Base-by-base conservation (phyloP, 30 jellyfish, hydroid and myxozoan genomes). In the Kudoa iwatai region DNA sequence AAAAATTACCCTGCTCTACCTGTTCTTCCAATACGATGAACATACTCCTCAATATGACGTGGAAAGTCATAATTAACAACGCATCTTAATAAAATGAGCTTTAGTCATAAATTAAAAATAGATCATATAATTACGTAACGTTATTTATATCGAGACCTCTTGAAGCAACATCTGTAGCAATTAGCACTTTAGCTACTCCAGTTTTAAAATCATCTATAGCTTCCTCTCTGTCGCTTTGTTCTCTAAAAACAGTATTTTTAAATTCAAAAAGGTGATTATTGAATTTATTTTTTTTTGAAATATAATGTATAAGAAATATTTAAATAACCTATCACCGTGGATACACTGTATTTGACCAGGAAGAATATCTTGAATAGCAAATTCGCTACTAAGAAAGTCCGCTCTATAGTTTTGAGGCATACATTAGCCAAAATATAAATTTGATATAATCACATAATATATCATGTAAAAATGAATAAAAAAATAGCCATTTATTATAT, bases 151-250 rank as follows among this genome's bases (percentile, higher is more conserved):
- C 94, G 49, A 74, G 50, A 16, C 94, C 94, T 23, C 94, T 59
- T 33, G 94, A 74, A 0, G 94, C 94, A 4, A 74, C 94, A 52
- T 74, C 94, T 16, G 94, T 74, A 24, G 94, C 94, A 21, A 74
- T 74, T 21, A 74, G 51, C n/a, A 74, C 83, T 4, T 87, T 63
- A 16, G 87, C 94, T 0, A 4, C 61, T 11, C 94, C 94, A 0
- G 77, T 44, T 28, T 51, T 50, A 58, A 74, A 65, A 20, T 74
- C 87, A 25, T 55, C 82, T 38, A 74, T 21, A 1, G 94, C 94
- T 25, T 56, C 82, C 31, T 74, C 94, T 20, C 94, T 48, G 34
- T 74, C 94, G 4, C 53, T 33, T 45, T 74, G 94, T 21, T 63
- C 87, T 30, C 90, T 57, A 42, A 7, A 10, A 33, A 44, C 14